Conservation (phyloP, 2,113 vertebrate species). For the Halichoeres trimaculatus region DNA sequence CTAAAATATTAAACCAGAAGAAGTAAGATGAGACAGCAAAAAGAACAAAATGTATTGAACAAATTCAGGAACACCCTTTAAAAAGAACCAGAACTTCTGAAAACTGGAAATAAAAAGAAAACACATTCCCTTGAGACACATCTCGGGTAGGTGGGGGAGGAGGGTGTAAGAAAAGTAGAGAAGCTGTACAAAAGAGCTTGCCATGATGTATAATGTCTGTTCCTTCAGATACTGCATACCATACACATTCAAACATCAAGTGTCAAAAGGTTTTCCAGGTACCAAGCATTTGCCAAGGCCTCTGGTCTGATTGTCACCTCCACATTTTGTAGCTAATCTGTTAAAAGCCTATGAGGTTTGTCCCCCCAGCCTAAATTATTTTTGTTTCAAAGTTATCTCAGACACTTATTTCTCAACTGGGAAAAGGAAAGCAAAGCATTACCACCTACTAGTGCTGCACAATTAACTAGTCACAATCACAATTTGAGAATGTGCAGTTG, state of each 20-base stretch:
- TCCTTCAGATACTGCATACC: constrained; percentile 9
- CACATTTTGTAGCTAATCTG: too few species aligned
- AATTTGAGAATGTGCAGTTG: too few species aligned
- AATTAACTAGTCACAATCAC: too few species aligned
- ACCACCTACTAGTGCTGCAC: not conserved
- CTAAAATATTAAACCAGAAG: too few species aligned
- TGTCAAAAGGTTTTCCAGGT: constrained; percentile 7
- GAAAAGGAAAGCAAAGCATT: not conserved
- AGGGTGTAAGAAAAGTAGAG: not conserved
- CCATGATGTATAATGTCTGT: not conserved
- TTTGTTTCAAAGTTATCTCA: not conserved
- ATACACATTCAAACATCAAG: not conserved
- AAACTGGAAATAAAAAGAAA: not conserved
- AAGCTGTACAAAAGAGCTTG: not conserved
- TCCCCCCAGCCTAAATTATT: not conserved
- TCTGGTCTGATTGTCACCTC: too few species aligned
- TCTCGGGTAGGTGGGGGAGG: not conserved
- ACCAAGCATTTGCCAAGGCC: not conserved
- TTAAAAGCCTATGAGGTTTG: not conserved
- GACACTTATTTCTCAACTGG: not conserved
- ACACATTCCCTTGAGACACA: not conserved
- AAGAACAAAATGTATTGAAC: not conserved
- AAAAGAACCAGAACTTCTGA: constrained; percentile 6
- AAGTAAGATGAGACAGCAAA: constrained; percentile 2
- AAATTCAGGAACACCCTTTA: not conserved